Conservation (phyloP, 2,113 vertebrate species). For the Heterotilapia buettikoferi region DNA sequence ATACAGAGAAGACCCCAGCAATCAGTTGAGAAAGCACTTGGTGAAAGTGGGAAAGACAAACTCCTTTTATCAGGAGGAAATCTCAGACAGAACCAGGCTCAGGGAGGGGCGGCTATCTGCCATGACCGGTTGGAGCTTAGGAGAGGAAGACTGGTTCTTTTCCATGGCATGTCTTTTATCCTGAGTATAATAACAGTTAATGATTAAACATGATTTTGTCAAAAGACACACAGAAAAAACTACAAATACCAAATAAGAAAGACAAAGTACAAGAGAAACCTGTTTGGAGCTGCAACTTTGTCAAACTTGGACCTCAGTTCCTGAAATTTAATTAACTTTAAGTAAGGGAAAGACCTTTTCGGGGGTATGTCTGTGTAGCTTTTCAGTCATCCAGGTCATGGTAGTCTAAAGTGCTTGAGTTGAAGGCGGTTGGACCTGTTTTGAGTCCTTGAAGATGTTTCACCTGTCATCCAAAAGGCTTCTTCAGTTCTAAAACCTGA, state of each 20-base stretch:
- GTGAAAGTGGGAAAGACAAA: background rate
- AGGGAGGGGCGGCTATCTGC: fast-evolving
- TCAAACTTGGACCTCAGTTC: background rate
- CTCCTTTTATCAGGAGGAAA: background rate
- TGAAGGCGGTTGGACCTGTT: background rate
- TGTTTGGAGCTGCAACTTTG: background rate
- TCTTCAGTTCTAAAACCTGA: background rate
- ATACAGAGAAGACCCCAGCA: background rate
- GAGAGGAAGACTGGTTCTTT: background rate
- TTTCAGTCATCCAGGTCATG: background rate
- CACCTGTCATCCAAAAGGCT: background rate
- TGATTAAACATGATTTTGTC: background rate
- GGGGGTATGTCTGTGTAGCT: background rate
- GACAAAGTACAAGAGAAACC: background rate
- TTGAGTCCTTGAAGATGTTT: background rate
- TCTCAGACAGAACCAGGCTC: background rate
- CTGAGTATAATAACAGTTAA: background rate
- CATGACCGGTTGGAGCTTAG: fast-evolving
- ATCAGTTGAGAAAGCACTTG: background rate
- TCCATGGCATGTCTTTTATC: background rate
- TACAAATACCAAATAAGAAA: background rate
- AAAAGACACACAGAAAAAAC: background rate
- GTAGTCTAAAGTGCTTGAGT: background rate
- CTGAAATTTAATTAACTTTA: background rate
- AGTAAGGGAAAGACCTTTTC: background rate